Conservation (phyloP, 2,113 vertebrate species). For the Spermophilus dauricus region DNA sequence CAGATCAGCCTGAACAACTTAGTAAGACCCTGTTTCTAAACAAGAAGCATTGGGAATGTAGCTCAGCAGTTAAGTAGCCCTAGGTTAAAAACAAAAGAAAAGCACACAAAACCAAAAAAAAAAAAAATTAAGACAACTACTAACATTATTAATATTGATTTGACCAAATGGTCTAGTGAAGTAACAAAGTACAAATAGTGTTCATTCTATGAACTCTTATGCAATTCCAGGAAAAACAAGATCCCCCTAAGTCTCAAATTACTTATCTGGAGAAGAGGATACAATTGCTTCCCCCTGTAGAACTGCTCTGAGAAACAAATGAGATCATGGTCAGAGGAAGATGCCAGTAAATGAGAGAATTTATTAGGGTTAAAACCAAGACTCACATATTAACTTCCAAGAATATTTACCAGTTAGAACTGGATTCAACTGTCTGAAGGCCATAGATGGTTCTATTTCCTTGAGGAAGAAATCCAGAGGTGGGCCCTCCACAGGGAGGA, state of each 20-base stretch:
- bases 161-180: not conserved
- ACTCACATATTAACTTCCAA: not conserved
- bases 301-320: not conserved
- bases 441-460: not conserved
- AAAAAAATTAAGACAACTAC: not conserved
- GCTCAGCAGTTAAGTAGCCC: no score
- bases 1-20: no score
- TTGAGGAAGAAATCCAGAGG: not conserved
- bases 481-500: not conserved
- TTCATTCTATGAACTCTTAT: not conserved
- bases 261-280: not conserved
- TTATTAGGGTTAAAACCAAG: not conserved
- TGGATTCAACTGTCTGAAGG: not conserved
- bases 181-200: rapidly evolving
- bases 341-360: not conserved
- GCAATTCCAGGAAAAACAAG: not conserved
- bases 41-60: no score
- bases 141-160: not conserved
- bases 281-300: not conserved
- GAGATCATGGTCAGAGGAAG: not conserved
- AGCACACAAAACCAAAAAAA: no score
- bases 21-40: no score
- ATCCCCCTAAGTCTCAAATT: not conserved
- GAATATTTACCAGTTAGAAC: not conserved
- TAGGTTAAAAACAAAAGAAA: no score